Percentiles rank a stretch among this genome's conserved stretches.
Conservation (phyloP, 2,113 vertebrate species). For the Tinamus guttatus region DNA sequence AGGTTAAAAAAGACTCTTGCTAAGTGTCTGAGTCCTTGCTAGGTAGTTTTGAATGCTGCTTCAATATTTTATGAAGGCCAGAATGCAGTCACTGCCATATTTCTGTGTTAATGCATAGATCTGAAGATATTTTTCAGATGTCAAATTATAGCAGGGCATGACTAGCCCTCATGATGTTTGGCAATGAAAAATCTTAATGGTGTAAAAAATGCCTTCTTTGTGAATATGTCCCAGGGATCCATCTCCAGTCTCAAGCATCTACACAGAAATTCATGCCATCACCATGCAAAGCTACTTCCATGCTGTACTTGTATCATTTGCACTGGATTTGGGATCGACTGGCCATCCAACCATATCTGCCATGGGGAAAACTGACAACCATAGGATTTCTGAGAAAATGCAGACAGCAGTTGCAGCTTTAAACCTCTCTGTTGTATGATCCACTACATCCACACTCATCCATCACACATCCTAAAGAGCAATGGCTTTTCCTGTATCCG, state of each 20-base stretch:
- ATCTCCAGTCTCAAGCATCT: neutral
- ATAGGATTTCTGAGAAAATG: neutral
- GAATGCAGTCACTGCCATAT: neutral
- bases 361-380: accelerated
- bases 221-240: neutral
- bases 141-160: neutral
- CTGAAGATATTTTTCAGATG: too few relatives aligned
- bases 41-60: neutral
- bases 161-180: neutral
- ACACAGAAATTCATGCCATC: neutral
- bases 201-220: neutral
- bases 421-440: neutral
- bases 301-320: neutral
- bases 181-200: neutral
- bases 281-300: neutral
- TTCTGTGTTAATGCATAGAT: neutral
- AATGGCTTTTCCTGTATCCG: neutral
- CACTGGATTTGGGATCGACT: neutral
- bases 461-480: accelerated
- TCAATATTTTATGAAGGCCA: neutral
- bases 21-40: neutral
- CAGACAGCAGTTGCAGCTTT: neutral
- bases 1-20: neutral
- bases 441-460: neutral
- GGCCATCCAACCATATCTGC: neutral